phyloP scores from a whole-genome alignment of 2,113 vertebrate species.

The Canis aureus region DNA sequence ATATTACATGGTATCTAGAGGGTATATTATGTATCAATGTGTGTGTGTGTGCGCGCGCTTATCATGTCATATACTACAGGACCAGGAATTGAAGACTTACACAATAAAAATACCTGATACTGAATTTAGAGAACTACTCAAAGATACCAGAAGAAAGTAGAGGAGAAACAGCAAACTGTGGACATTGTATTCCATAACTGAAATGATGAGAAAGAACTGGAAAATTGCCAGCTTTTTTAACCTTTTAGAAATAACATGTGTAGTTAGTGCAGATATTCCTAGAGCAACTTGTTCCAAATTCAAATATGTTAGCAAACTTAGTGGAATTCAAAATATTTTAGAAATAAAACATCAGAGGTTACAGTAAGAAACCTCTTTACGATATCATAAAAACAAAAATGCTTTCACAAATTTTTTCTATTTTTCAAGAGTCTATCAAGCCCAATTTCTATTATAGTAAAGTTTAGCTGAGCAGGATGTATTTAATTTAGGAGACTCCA shows the following conservation, averaged over 20 bases:
- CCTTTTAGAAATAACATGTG: conserved; percentile 62
- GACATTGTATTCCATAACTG: conserved; percentile 40
- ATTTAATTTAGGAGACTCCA: conserved; percentile 11
- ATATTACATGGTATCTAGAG: neutral
- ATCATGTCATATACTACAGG: neutral
- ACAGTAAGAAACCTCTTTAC: conserved; percentile 12
- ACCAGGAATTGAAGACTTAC: neutral
- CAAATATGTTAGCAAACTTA: conserved; percentile 42
- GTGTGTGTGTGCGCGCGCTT: neutral
- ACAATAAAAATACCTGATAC: neutral
- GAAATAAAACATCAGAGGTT: conserved; percentile 61
- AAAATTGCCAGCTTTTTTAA: conserved; percentile 55
- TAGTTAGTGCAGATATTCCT: conserved; percentile 38
- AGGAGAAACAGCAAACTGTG: conserved; percentile 20
- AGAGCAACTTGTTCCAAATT: conserved; percentile 52
- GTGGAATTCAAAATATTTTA: conserved; percentile 59
- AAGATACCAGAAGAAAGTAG: neutral
- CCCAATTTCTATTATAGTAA: neutral
- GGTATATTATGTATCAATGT: neutral
- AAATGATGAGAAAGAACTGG: conserved; percentile 57
- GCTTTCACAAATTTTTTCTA: conserved; percentile 7
- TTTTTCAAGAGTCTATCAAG: conserved; percentile 23
- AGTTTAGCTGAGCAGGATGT: neutral
- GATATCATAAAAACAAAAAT: conserved; percentile 45
- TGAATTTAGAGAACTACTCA: conserved; percentile 44